Percentiles rank a stretch among this genome's conserved stretches.
Conservation (phyloP, 2,888 invertebrate species). For the Amiota communis region DNA sequence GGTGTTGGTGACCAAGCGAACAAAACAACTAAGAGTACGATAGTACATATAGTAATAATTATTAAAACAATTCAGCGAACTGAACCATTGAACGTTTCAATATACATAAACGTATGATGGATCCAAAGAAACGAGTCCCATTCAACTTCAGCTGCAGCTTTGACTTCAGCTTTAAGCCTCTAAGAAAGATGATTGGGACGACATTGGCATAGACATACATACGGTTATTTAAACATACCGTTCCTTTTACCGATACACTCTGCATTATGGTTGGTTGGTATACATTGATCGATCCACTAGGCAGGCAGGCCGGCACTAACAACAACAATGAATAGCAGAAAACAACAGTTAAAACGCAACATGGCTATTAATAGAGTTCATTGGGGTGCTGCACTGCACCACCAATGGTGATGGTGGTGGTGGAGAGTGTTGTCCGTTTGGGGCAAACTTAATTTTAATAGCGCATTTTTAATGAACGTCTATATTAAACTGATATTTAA, state of each 20-base stretch:
- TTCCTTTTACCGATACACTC: background rate
- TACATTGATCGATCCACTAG: background rate
- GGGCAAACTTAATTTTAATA: slow-evolving; percentile 35
- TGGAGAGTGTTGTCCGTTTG: background rate
- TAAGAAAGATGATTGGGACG: slow-evolving; percentile 17
- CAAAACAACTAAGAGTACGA: no score
- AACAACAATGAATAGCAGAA: no score
- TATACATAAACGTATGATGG: background rate
- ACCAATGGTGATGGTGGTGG: background rate
- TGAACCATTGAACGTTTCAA: background rate
- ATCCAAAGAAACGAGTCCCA: slow-evolving; percentile 2
- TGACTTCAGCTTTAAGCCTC: no score
- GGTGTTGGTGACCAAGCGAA: no score
- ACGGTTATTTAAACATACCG: background rate
- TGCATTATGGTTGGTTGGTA: background rate
- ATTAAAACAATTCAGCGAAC: no score
- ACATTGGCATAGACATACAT: slow-evolving; percentile 21
- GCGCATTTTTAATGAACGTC: slow-evolving; percentile 36
- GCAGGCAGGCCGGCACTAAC: no score
- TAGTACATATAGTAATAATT: no score
- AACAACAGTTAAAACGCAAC: no score
- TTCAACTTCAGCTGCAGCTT: background rate
- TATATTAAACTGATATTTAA: slow-evolving; percentile 33
- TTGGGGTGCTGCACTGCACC: background rate
- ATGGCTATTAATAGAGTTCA: slow-evolving; percentile 22